Base-by-base conservation (phyloP, 2,113 vertebrate species). In the Meriones unguiculatus region DNA sequence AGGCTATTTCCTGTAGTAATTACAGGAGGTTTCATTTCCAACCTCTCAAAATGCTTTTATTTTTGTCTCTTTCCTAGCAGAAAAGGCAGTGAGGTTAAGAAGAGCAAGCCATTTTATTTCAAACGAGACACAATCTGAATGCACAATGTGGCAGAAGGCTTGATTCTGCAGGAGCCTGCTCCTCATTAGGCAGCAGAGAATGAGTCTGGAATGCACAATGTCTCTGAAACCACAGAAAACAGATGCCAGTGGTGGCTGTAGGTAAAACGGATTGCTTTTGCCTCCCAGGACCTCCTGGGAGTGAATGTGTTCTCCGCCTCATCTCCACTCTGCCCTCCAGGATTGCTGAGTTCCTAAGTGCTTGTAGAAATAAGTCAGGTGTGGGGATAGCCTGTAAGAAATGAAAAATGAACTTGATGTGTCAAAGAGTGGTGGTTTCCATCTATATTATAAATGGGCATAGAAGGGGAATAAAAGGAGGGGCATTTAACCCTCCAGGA, bases 1-100 rank as follows among this genome's bases (percentile, higher is more conserved):
- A 93, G 95, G 87, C 73, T 65, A 59, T 80, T 97, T 96, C 89
- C 96, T 86, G 67, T 4, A 22, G 82, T 91, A 95, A 97, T 96
- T 91, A 94, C 87, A 38, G 11, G 82, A 95, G 65, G 15, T 87
- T 96, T 64, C 41, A 88, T 94, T 98, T 94, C 93, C 62, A 97
- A 69, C 17, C 25, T 95, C 93, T 89, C 50, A 46, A 52, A 93
- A 59, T 1, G 32, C 94, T 90, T 89, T 86, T 59, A 93, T 38
- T 75, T 24, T 77, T 62, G 38, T 67, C 70, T 81, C 72, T 52
- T 80, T 91, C 90, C 90, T 54, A 81, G 87, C 38, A 64, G 84
- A 92, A 87, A 87, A 93, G 28, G 80, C 76, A 87, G 50, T n/a
- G 20, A 81, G 92, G 95, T 94, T 93, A 96, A 97, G 82, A 95